Percentiles rank a stretch among this genome's conserved stretches.
Conservation (phyloP, 2,113 vertebrate genomes). For the Hucho hucho region DNA sequence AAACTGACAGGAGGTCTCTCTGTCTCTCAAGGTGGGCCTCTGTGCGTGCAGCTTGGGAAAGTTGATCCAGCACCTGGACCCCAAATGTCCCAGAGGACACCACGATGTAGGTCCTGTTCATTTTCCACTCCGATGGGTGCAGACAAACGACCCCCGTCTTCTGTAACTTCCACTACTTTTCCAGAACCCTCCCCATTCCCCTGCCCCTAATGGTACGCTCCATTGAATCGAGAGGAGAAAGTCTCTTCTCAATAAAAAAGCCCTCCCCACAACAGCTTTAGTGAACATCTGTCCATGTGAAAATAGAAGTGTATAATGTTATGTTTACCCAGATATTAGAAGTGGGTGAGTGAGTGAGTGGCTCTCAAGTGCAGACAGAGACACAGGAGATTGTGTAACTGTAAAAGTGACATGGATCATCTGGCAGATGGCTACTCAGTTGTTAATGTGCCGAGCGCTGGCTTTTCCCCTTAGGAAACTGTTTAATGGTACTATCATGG, state of each 20-base stretch:
- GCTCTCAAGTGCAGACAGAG: conserved; percentile 19
- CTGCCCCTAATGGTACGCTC: conserved; percentile 11
- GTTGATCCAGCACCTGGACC: conserved; percentile 41
- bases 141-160: conserved; percentile 43
- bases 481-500: conserved; percentile 42
- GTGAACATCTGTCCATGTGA: conserved; percentile 6
- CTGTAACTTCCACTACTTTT: neutral
- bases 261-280: conserved; percentile 15
- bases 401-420: conserved; percentile 37
- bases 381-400: conserved; percentile 26
- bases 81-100: conserved; percentile 42
- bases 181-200: neutral
- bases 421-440: conserved; percentile 35
- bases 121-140: conserved; percentile 45
- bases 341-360: neutral
- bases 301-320: conserved; percentile 21
- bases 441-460: conserved; percentile 32
- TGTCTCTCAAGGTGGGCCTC: conserved; percentile 14
- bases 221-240: conserved; percentile 4
- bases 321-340: conserved; percentile 25
- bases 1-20: conserved; percentile 27
- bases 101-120: conserved; percentile 43
- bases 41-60: conserved; percentile 30
- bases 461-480: conserved; percentile 32
- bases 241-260: conserved; percentile 14